Percentiles rank a stretch among this genome's conserved stretches.
These are phyloP conservation scores for Hemichromis elongatus DNA, from an alignment of 2,113 vertebrate species.

Conservation along the genomic window DNA sequence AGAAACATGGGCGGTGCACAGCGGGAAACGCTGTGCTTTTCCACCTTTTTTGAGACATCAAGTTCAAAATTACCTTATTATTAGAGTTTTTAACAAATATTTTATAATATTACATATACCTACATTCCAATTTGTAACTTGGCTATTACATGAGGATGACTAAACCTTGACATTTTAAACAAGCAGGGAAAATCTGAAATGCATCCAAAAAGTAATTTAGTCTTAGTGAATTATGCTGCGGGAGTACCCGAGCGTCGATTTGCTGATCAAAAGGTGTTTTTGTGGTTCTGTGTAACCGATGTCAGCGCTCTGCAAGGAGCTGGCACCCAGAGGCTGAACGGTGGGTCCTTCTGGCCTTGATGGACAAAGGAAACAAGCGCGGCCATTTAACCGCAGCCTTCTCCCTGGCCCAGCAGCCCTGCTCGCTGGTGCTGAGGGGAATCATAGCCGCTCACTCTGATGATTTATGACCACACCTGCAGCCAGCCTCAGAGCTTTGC, in stretches of 20 bases:
- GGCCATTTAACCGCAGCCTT: constrained; percentile 25
- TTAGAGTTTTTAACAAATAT: neutral
- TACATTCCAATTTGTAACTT: neutral
- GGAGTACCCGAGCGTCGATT: fast-evolving
- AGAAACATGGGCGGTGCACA: neutral
- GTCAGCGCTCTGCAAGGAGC: neutral
- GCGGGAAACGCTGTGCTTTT: neutral
- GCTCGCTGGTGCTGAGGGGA: constrained; percentile 1
- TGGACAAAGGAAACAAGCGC: constrained; percentile 5
- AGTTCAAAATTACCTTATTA: neutral
- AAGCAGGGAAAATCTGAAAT: neutral
- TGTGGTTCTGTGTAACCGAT: neutral
- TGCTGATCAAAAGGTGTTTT: neutral
- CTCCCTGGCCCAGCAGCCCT: neutral
- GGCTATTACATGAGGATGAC: neutral
- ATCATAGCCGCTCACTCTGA: constrained; percentile 47
- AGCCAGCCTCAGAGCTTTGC: constrained; percentile 12
- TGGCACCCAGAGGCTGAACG: neutral
- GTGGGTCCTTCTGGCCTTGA: constrained; percentile 29
- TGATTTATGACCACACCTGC: constrained; percentile 71
- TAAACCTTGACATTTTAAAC: neutral
- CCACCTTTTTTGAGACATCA: neutral
- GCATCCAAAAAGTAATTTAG: neutral
- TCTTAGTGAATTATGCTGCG: neutral
- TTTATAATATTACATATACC: neutral